These are phyloP conservation scores for Mormyrus hasselquistii DNA, from an alignment of 2,797 vertebrate species.

Conservation along the genomic window DNA sequence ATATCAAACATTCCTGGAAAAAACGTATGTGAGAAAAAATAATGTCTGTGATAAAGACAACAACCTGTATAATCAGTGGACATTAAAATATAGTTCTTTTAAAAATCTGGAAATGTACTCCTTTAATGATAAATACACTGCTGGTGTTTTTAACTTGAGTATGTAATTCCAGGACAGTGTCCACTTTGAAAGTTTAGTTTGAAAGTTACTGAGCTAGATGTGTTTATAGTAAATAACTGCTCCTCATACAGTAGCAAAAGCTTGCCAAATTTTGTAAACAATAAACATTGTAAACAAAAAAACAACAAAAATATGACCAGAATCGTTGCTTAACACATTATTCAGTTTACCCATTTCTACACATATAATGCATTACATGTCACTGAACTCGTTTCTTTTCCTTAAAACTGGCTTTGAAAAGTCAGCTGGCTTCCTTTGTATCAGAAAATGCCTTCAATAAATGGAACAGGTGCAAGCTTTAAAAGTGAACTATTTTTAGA, in stretches of 20 bases:
- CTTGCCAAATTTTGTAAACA: neutral
- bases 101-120: neutral
- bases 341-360: neutral
- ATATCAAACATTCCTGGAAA: neutral
- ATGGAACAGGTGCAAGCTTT: conserved; percentile 53
- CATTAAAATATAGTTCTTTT: neutral
- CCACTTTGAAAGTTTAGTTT: neutral
- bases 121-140: neutral
- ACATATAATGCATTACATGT: neutral
- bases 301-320: neutral
- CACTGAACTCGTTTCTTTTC: conserved; percentile 6
- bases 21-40: neutral
- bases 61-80: neutral
- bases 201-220: neutral
- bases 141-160: neutral
- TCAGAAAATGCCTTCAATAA: conserved; percentile 41
- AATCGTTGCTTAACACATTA: neutral
- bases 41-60: neutral
- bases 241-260: neutral
- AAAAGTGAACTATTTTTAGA: conserved; percentile 36
- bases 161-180: neutral
- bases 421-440: conserved; percentile 33
- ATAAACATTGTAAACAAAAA: neutral
- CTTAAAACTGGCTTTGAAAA: neutral
- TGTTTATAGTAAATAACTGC: neutral